Evolutionary conservation across 2,888 invertebrate genomes (phyloP), one percentile per base, ranked within the genome.

Genomic region (Chorisops tibialis): DNA sequence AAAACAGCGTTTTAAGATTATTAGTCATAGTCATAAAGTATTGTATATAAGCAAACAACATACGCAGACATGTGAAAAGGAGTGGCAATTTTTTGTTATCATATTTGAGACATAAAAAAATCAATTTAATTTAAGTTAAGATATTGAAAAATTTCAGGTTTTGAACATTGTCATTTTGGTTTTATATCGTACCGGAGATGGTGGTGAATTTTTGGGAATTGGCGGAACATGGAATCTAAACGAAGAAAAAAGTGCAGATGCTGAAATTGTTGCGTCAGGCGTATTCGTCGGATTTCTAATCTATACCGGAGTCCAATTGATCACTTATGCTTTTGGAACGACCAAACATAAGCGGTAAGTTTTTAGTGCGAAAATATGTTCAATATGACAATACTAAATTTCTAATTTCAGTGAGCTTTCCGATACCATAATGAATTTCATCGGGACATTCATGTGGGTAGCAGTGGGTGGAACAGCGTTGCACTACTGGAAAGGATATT

Each of bases 171-270:
- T 93, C 12, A 85, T 92, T 69, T 73, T 93, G 54, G 85, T 91
- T 61, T 79, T 93, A 7, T 93, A 93, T 78, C 85, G 93, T 65
- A 87, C 88, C 22, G 93, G 93, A 11, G 88, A 87, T 79, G 85
- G 86, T 68, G 93, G 93, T 2, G 85, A 87, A 73, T 93, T 93
- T 75, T 81, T 93, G 65, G 93, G 93, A 37, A 89, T 93, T 58
- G 92, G 93, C 48, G 93, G 92, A 61, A 91, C 91, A 16, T 93
- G 93, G 92, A 93, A 93, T 79, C 81, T 93, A 54, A 91, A 92
- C 70, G 92, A 93, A 75, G 90, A 91, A 74, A 92, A 92, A 79
- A 91, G 87, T 74, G 86, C 91, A 0, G 93, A 93, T 71, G 88
- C 89, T 16, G 93, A 93, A 81, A 92, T 93, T 66, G 87, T 93